These are phyloP conservation scores for Percopsis omiscomaycus DNA, from an alignment of 2,797 vertebrate genomes.

Conservation along the genomic window DNA sequence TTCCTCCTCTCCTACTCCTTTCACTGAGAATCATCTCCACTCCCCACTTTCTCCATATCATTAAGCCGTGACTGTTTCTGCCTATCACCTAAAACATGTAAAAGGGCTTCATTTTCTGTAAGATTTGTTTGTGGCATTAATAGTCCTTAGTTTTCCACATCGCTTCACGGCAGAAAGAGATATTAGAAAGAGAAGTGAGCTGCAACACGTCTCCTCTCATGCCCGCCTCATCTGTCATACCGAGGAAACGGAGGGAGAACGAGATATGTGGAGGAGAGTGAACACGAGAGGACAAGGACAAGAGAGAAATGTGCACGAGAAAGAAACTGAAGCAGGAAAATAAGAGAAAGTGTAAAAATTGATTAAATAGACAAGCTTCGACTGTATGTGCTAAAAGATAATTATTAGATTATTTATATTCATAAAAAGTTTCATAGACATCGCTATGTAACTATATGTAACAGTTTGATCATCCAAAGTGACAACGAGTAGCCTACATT, in stretches of 20 bases:
- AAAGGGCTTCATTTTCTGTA: slow-evolving; percentile 64
- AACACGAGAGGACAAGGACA: slow-evolving; percentile 24
- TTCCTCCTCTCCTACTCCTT: slow-evolving; percentile 9
- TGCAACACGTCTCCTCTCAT: slow-evolving; percentile 68
- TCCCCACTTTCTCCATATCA: slow-evolving; percentile 41
- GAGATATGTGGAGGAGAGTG: not conserved
- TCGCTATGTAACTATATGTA: no score
- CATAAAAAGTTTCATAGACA: no score
- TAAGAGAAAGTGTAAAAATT: not conserved
- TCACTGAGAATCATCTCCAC: slow-evolving; percentile 24
- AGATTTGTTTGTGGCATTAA: slow-evolving; percentile 78
- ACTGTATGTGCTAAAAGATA: no score
- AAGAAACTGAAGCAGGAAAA: not conserved
- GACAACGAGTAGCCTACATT: no score
- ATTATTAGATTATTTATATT: no score
- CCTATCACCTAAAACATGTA: slow-evolving; percentile 62
- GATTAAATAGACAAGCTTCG: no score
- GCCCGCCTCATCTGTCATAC: slow-evolving; percentile 62
- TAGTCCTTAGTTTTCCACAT: slow-evolving; percentile 76
- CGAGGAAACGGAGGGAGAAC: not conserved
- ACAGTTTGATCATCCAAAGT: no score
- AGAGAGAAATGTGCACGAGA: not conserved
- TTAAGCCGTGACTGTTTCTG: slow-evolving; percentile 45
- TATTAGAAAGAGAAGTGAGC: slow-evolving; percentile 75
- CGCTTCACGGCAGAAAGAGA: slow-evolving; percentile 61